phyloP scores from a whole-genome alignment of 2,888 invertebrate species.

The Magallana nippona region DNA sequence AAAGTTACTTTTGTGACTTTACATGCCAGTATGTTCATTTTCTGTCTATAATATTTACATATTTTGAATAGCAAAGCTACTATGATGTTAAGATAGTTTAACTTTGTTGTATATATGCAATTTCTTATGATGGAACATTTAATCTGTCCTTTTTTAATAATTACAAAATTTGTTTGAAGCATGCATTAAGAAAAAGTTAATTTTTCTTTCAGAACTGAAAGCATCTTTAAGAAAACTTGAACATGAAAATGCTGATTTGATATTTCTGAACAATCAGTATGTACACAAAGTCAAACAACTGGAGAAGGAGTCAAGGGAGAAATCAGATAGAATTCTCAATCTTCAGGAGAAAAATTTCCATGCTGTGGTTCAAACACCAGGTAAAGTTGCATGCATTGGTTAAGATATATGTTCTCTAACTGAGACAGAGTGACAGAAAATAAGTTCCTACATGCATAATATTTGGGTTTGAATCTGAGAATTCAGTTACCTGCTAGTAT shows the following conservation, averaged over 20 bases:
- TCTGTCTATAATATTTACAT: too few species aligned
- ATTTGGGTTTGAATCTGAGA: too few species aligned
- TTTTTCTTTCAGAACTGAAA: slow-evolving; percentile 76
- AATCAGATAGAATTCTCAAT: slow-evolving; percentile 82
- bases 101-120: too few species aligned
- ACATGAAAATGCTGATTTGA: slow-evolving; percentile 82
- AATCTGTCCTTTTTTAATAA: too few species aligned
- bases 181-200: slow-evolving; percentile 7
- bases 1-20: too few species aligned
- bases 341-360: slow-evolving; percentile 81
- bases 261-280: slow-evolving; percentile 83
- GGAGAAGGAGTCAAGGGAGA: slow-evolving; percentile 84
- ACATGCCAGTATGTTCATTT: too few species aligned
- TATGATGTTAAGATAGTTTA: too few species aligned
- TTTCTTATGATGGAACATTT: too few species aligned
- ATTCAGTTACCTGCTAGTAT: too few species aligned
- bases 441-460: neutral
- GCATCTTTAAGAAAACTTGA: slow-evolving; percentile 83
- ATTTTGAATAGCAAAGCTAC: too few species aligned
- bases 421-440: neutral
- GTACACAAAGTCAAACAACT: slow-evolving; percentile 84
- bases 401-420: neutral
- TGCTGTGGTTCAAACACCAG: slow-evolving; percentile 80
- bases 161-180: too few species aligned
- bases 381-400: slow-evolving; percentile 60